Base-by-base conservation (phyloP, 1,140 invertebrate species). In the Whitmania pigra region DNA sequence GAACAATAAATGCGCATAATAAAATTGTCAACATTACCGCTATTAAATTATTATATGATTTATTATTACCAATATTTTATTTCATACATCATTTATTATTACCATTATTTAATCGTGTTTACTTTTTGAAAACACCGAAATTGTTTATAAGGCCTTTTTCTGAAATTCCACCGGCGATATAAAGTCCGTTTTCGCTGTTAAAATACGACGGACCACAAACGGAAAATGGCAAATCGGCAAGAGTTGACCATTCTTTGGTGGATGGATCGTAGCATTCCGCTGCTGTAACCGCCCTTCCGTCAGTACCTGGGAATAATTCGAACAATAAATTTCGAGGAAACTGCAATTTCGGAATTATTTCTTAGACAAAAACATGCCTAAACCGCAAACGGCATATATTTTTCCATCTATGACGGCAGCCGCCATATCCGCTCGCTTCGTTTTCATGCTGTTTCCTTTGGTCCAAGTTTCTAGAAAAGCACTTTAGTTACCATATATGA, bases 391-490 rank as follows among this genome's bases (percentile, higher is more conserved):
- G 11, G 29, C 57, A 22, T 31, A 63, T 63, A 63, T 25, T 31
- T 63, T 63, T 31, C 29, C 57, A 20, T 63, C 29, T 31, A 63
- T 25, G 11, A 63, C 29, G 7, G 57, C 57, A 25, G 13, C 57
- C 18, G 29, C 57, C 22, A 63, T 25, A 63, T 63, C 57, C 15
- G 57, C 57, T 63, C 57, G 22, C 22, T 63, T 63, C 22, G 22
- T 63, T 18, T 63, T 63, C 57, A 63, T 63, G 11, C 20, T 63
- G 11, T 22, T 22, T 22, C 57, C 57, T 63, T 63, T 22, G 57
- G 57, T 63, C 57, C 57, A 63, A 15, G 22, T 63, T 63, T 63
- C 57, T 63, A 49, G 43, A 31, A 63, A n/a, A 63, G 11, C 9
- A 22, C 9, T 63, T 60, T 60, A 5, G 27, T 60, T 9, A 60